Evolutionary conservation across 2,797 vertebrate species (phyloP), one percentile per base, ranked within the genome.

Genomic region (Tauraco hartlaubi): DNA sequence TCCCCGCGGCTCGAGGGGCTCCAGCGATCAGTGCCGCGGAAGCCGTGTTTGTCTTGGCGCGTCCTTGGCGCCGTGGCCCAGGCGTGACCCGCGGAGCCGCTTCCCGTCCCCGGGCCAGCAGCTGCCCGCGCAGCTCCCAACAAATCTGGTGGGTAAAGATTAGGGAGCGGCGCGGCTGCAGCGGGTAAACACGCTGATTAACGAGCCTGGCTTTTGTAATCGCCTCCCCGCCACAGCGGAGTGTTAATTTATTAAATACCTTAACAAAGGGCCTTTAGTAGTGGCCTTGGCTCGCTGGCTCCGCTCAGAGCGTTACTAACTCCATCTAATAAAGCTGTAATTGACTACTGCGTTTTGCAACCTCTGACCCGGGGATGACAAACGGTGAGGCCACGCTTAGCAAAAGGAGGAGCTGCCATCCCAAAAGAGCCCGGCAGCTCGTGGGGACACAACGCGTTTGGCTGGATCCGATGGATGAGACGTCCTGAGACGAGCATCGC

Each of bases 221-320:
- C 85, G 43, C 77, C 88, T 95, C 63, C 84, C 79, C 14, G 48
- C 77, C 80, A 61, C 72, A 54, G 89, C 91, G 39, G 61, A 96
- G 94, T 72, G n/a, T 87, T 86, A 95, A 97, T 97, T 97, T 96
- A 97, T 96, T 97, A 96, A 97, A 97, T 64, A 91, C 94, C 92
- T 95, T 93, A 92, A 97, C 96, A 95, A 97, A 98, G 95, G 88
- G 90, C 79, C 97, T 96, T 97, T 97, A 96, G 90, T 93, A 97
- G 91, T 17, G 61, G 91, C 87, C 95, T 94, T 48, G 59, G 74
- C 90, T 93, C 48, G 96, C 97, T 64, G 80, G 92, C 51, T 96
- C 86, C 96, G 93, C 96, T 93, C 92, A 83, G 85, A 86, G 85
- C 75, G 68, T 76, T 90, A 68, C 88, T 75, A 88, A 90, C 85